Evolutionary conservation across 1,140 invertebrate species (phyloP).

Genomic region (Conus ventricosus): DNA sequence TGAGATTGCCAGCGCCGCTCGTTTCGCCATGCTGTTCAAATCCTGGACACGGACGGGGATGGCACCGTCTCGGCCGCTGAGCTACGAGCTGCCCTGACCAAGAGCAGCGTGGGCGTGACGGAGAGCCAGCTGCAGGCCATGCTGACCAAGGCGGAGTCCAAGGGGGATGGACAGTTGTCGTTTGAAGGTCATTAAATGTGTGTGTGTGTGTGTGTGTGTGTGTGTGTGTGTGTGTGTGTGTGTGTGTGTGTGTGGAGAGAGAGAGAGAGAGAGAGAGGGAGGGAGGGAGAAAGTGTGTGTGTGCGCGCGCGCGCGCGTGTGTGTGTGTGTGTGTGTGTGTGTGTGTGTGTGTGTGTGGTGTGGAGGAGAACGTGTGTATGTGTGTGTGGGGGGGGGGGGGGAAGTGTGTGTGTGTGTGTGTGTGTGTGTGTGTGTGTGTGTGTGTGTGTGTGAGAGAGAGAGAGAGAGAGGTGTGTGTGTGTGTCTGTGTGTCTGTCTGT

Average conservation of each 20-base stretch:
- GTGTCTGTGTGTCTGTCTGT: too few species aligned
- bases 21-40: slow-evolving; percentile 89
- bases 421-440: too few species aligned
- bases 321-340: too few species aligned
- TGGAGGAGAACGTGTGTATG: too few species aligned
- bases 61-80: slow-evolving; percentile 79
- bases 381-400: too few species aligned
- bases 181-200: slow-evolving; percentile 52
- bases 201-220: slow-evolving; percentile 13
- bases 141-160: slow-evolving; percentile 92
- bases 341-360: too few species aligned
- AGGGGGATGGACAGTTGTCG: slow-evolving; percentile 81
- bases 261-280: neutral
- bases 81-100: slow-evolving; percentile 85
- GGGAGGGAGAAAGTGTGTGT: too few species aligned
- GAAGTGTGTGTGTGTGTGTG: too few species aligned
- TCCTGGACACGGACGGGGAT: slow-evolving; percentile 98
- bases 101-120: slow-evolving; percentile 90
- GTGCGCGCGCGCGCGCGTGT: too few species aligned
- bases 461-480: too few species aligned
- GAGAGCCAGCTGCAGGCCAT: slow-evolving; percentile 94
- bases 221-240: slow-evolving; percentile 27
- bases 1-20: slow-evolving; percentile 94
- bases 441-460: too few species aligned
- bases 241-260: neutral